Evolutionary conservation across 2,113 vertebrate species (phyloP).

Genomic region (Tupaia chinensis): DNA sequence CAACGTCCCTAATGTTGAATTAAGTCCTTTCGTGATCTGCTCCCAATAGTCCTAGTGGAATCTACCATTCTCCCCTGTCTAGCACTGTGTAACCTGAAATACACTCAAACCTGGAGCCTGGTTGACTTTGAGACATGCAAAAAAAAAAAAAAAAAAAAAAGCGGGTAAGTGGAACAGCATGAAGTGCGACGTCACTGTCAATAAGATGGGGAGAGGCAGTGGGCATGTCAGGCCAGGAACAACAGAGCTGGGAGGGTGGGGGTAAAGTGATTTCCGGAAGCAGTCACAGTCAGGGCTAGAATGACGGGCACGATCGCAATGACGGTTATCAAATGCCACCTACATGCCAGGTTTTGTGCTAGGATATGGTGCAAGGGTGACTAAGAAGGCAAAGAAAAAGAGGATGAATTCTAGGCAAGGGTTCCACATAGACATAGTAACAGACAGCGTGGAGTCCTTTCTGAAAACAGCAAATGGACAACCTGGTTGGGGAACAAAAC

Average conservation of each 20-base stretch:
- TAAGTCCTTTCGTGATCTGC: not conserved
- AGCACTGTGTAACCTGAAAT: not conserved
- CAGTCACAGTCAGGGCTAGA: not conserved
- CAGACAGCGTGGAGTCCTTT: not conserved
- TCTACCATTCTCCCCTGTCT: not conserved
- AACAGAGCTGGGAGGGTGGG: not conserved
- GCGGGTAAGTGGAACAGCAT: not conserved
- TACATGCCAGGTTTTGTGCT: not conserved
- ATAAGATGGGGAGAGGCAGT: not conserved
- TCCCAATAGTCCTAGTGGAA: not conserved
- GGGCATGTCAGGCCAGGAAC: not conserved
- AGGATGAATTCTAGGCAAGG: constrained; percentile 36
- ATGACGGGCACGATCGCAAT: not conserved
- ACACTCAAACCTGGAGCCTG: not conserved
- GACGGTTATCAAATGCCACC: not conserved
- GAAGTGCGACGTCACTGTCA: not conserved
- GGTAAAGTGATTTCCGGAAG: not conserved
- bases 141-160: not conserved
- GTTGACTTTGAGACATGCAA: not conserved
- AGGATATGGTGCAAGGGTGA: not conserved
- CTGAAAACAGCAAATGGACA: constrained; percentile 5
- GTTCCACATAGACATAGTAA: not conserved
- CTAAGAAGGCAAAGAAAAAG: not conserved
- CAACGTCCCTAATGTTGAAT: not conserved
- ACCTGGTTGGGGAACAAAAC: not conserved